Base-by-base conservation (phyloP, 2,888 invertebrate species). In the Pyralis farinalis region DNA sequence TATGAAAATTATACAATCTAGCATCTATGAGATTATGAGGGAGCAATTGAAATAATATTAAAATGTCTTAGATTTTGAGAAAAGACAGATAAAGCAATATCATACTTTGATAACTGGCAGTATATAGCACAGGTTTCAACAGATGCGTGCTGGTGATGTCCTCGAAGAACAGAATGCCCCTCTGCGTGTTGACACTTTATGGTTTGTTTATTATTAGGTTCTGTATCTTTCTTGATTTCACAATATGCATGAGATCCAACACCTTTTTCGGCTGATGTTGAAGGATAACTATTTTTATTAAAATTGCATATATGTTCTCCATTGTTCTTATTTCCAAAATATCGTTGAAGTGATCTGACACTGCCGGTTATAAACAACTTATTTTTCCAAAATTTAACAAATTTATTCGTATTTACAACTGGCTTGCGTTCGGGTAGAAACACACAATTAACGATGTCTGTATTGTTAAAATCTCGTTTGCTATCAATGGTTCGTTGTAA, bases 331-430 rank as follows among this genome's bases (percentile, higher is more conserved):
- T 65, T 79, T 4, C 79, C 73, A 62, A 87, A 87, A 63, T 83
- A 87, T 66, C 81, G 72, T 49, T 87, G 87, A 42, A 88, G 62
- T 32, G 87, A 73, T 51, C 82, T 71, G 10, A 87, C 85, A 62
- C 87, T 85, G 20, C 85, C 85, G 55, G 78, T 81, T 34, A 87
- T 57, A 46, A 87, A 81, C 37, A 87, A 63, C 58, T 87, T 88
- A 51, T 78, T 86, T 63, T 87, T 88, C 85, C 88, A 88, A 63
- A 87, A 87, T 48, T 83, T 87, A 1, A 87, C 74, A 57, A 87
- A 85, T 58, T 86, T 87, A 51, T 76, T 87, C 10, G 80, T 73
- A 55, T 77, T 84, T 27, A 71, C 63, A 28, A 76, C 58, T 46
- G 78, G 54, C 47, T 79, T 85, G 12, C 82, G 74, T 44, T 88